Conservation (phyloP, 1,140 invertebrate genomes). For the Bombus sibiricus region DNA sequence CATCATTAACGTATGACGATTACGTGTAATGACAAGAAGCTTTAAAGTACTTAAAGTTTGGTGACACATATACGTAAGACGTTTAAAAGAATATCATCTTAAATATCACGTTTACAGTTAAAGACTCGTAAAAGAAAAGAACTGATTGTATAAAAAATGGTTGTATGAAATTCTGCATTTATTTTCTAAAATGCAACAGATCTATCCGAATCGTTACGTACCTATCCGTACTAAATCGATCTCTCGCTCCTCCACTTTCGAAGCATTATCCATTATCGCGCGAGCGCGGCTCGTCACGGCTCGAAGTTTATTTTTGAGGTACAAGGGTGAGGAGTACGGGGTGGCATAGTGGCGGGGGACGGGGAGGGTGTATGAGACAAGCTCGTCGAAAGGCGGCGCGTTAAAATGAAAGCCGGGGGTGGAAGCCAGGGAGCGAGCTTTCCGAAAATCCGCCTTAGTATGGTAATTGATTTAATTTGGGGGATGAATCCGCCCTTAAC, state of each 20-base stretch:
- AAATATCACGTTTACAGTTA: too few relatives aligned
- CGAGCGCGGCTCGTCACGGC: not conserved
- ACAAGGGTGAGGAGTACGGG: conserved; percentile 10
- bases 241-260: not conserved
- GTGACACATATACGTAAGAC: too few relatives aligned
- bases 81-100: too few relatives aligned
- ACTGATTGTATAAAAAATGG: not conserved
- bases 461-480: conserved; percentile 73
- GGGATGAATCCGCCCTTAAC: conserved; percentile 73
- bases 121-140: not conserved
- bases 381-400: conserved; percentile 65
- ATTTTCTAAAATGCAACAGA: not conserved
- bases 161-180: not conserved
- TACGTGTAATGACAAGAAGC: too few relatives aligned
- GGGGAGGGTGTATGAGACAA: conserved; percentile 57
- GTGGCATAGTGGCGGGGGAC: not conserved
- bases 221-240: conserved; percentile 27
- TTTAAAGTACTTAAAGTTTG: too few relatives aligned
- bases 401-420: conserved; percentile 58
- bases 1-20: too few relatives aligned
- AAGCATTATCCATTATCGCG: conserved; percentile 22
- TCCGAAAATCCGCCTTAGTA: conserved; percentile 73
- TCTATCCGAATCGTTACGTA: not conserved
- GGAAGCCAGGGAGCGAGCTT: conserved; percentile 64
- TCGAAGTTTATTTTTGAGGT: conserved; percentile 64